A percentile compares a stretch with the other conserved stretches of the same genome.
phyloP scores from a whole-genome alignment of 2,888 invertebrate genomes.

The Chrysina gloriosa region DNA sequence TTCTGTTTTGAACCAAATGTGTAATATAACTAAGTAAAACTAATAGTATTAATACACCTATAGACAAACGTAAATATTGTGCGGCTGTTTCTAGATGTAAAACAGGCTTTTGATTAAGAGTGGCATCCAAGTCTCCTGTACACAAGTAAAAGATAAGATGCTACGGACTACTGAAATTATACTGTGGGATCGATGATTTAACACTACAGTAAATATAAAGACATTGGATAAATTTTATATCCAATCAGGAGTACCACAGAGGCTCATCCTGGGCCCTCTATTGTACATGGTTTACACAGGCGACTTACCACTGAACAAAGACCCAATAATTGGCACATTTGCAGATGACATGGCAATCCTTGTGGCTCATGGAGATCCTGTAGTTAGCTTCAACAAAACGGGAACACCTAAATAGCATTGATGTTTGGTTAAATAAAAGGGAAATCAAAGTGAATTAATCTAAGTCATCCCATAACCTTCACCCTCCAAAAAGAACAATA shows the following conservation, averaged over 20 bases:
- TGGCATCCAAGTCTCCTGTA: not conserved
- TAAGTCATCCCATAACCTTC: not conserved
- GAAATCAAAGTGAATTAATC: not conserved
- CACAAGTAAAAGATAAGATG: not conserved
- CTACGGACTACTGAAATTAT: not conserved
- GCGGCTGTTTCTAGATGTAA: not conserved
- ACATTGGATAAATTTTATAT: not conserved
- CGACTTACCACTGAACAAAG: not conserved
- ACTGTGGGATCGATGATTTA: no score
- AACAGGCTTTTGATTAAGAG: not conserved
- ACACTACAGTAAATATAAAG: not conserved
- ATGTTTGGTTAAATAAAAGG: not conserved
- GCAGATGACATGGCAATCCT: not conserved
- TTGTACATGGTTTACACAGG: no score
- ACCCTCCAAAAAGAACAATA: no score
- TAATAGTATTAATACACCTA: not conserved
- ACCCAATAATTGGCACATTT: not conserved
- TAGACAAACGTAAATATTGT: not conserved
- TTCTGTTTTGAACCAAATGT: no score
- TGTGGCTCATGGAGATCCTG: not conserved
- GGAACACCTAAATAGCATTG: not conserved
- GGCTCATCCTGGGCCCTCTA: no score
- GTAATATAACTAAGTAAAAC: no score
- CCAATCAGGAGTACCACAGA: not conserved
- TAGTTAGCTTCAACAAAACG: not conserved